Evolutionary conservation across 1,140 invertebrate species (phyloP).

Genomic region (Heliconius hewitsoni): DNA sequence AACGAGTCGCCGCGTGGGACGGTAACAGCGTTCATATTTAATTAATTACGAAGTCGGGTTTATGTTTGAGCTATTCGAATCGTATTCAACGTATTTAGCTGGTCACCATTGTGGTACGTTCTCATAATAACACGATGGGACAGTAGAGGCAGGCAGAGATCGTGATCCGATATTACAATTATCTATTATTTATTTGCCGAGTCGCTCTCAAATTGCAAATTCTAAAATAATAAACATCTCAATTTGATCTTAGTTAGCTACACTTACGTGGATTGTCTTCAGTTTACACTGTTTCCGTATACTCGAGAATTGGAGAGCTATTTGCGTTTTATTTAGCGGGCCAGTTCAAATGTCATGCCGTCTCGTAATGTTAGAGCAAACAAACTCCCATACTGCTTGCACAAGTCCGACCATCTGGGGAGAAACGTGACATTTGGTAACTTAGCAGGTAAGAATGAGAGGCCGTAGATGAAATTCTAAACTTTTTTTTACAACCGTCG

Average conservation of each 20-base stretch:
- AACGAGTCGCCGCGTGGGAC: slow-evolving; percentile 63
- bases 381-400: slow-evolving; percentile 69
- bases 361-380: slow-evolving; percentile 78
- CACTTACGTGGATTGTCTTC: slow-evolving; percentile 55
- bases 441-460: slow-evolving; percentile 55
- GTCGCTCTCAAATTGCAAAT: slow-evolving; percentile 58
- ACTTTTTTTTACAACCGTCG: slow-evolving; percentile 62
- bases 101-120: slow-evolving; percentile 54
- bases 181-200: slow-evolving; percentile 64
- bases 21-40: slow-evolving; percentile 60
- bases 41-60: slow-evolving; percentile 63
- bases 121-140: slow-evolving; percentile 69
- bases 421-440: slow-evolving; percentile 69
- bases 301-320: slow-evolving; percentile 67
- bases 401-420: slow-evolving; percentile 77
- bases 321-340: slow-evolving; percentile 79
- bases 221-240: slow-evolving; percentile 74
- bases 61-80: slow-evolving; percentile 45
- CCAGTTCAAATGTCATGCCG: slow-evolving; percentile 77
- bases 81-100: slow-evolving; percentile 54
- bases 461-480: slow-evolving; percentile 61
- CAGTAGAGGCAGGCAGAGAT: slow-evolving; percentile 54
- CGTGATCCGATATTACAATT: slow-evolving; percentile 72
- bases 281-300: slow-evolving; percentile 59
- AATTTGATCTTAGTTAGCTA: slow-evolving; percentile 71